These are phyloP conservation scores for Nerophis ophidion DNA, from an alignment of 2,113 vertebrate species.

Conservation along the genomic window DNA sequence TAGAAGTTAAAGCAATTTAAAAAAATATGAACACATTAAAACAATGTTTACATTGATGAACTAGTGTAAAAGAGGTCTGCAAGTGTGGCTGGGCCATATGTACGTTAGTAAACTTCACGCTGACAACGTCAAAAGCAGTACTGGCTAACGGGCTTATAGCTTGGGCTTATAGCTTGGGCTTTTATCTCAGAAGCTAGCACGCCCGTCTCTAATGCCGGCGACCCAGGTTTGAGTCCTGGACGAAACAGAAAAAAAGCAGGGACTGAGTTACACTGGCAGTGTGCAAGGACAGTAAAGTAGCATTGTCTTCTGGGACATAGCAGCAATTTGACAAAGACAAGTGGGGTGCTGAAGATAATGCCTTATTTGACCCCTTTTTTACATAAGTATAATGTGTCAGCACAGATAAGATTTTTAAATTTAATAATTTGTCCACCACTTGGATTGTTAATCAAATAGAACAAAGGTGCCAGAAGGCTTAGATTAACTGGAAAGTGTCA, in stretches of 20 bases:
- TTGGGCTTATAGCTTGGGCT: too few relatives aligned
- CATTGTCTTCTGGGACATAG: constrained; percentile 45
- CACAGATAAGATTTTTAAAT: too few relatives aligned
- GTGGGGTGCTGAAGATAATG: constrained; percentile 28
- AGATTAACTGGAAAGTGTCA: constrained; percentile 41
- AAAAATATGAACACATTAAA: constrained; percentile 34
- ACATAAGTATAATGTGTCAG: constrained; percentile 45
- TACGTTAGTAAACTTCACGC: too few relatives aligned
- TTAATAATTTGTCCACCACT: constrained; percentile 13
- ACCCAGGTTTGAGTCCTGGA: too few relatives aligned
- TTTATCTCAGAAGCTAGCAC: too few relatives aligned
- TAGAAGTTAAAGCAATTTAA: constrained; percentile 35
- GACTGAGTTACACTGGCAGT: constrained; percentile 52
- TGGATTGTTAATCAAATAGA: constrained; percentile 33
- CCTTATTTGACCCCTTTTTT: constrained; percentile 29
- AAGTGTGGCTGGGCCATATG: too few relatives aligned
- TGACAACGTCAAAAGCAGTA: too few relatives aligned
- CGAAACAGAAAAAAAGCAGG: constrained; percentile 10
- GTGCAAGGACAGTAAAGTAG: constrained; percentile 38
- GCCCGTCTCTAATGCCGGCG: too few relatives aligned
- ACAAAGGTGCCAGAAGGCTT: constrained; percentile 43
- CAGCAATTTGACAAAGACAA: constrained; percentile 38
- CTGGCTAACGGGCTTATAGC: too few relatives aligned
- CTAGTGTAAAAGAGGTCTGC: too few relatives aligned
- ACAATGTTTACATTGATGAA: too few relatives aligned